Base-by-base conservation (phyloP, 2,113 vertebrate species). In the Chrysochloris asiatica region DNA sequence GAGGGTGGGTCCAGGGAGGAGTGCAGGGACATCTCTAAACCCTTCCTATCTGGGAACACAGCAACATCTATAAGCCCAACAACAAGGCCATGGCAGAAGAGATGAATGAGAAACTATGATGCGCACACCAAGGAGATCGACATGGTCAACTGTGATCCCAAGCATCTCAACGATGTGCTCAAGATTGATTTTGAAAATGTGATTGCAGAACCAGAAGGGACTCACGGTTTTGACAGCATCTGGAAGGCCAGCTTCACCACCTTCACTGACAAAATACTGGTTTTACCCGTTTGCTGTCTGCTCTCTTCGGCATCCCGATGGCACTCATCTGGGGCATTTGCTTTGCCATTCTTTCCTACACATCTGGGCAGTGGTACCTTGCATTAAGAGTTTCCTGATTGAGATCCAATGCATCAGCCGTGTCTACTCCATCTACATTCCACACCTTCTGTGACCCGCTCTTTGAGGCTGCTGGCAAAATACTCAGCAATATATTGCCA, bases 201-300 rank as follows among this genome's bases (percentile, higher is more conserved):
- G 97, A 99, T 99, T 63, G 99, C 99, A 24, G 99, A 99, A 96
- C 99, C 99, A 4, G 98, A 99, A 67, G 99, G 99, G 91, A 99
- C 99, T 88, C 99, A 99, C 98, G 99, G 99, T 97, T 99, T 99
- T 14, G 99, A 99, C 6, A 98, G 99, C 63, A 98, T 99, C 96
- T 99, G 99, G 99, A 99, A 99, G 95, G 99, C 99, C 96, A 99
- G 99, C 98, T 99, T 99, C 98, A 99, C 99, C 95, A 99, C 99
- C 95, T 99, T 99, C 98, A 99, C 99, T 72, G 97, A 99, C 99
- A 0, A 99, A 99, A 98, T 99, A 99, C 98, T 99, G 99, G 99
- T 99, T 99, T 97, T 99, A 99, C 97, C n/a, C 98, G 99, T 86
- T 97, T 99, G 95, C 98, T 99, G 95, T 99, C 99, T 30, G 98